These are phyloP conservation scores for Papilio polyxenes DNA, from an alignment of 1,140 invertebrate species.

Conservation along the genomic window DNA sequence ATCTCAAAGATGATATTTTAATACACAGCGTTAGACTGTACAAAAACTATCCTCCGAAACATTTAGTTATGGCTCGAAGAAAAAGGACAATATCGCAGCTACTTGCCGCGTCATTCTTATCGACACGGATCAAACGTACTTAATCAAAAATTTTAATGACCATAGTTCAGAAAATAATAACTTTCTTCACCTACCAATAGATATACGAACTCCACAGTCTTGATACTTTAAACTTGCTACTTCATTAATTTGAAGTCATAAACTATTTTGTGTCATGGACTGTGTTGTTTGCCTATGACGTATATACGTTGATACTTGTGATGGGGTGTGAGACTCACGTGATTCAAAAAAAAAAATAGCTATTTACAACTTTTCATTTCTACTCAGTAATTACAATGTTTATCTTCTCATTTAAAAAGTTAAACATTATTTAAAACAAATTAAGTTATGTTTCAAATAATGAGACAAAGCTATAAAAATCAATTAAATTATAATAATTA, in stretches of 20 bases:
- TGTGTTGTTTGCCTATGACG: neutral
- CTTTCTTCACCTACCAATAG: conserved; percentile 69
- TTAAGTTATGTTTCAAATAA: neutral
- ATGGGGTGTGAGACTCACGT: too few relatives aligned
- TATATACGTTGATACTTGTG: too few relatives aligned
- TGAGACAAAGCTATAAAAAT: neutral
- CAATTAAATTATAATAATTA: neutral
- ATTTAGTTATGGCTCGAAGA: conserved; percentile 73
- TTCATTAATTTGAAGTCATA: neutral
- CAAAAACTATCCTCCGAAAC: conserved; percentile 70
- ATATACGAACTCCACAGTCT: conserved; percentile 48
- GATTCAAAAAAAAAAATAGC: too few relatives aligned
- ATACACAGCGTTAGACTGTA: conserved; percentile 51
- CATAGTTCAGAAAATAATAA: conserved; percentile 81
- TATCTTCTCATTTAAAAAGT: too few relatives aligned
- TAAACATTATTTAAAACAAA: too few relatives aligned
- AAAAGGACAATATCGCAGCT: conserved; percentile 65
- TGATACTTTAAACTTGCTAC: conserved; percentile 55
- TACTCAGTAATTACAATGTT: too few relatives aligned
- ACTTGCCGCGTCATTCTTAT: conserved; percentile 74
- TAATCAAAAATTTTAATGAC: conserved; percentile 81
- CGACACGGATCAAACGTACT: conserved; percentile 78
- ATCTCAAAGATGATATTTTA: conserved; percentile 38
- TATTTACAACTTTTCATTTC: too few relatives aligned
- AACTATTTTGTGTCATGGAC: neutral